Base-by-base conservation (phyloP, 2,113 vertebrate species). In the Amblyornis subalaris region DNA sequence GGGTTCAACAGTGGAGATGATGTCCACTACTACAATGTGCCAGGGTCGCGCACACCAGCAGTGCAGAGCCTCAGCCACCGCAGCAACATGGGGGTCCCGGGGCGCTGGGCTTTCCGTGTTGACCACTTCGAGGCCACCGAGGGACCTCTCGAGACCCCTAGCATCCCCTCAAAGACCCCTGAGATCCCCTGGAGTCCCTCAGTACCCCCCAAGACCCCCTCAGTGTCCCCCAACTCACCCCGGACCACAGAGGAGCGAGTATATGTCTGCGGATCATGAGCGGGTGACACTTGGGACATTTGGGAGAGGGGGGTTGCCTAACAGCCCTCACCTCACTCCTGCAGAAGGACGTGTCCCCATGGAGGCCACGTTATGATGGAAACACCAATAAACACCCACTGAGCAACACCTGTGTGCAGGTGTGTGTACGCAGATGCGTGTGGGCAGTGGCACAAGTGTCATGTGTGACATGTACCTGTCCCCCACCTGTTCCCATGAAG, bases 61-160 rank as follows among this genome's bases (percentile, higher is more conserved):
- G 75, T 93, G 26, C 38, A 89, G 50, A 15, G 3, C 7, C 66
- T 95, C n/a, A 12, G 4, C 24, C 48, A 3, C 7, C 76, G 44
- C 14, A 94, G 76, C 85, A 97, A 96, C 22, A 7, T 96, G 5
- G 84, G 80, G 11, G 4, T 74, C 10, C 73, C 38, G 0, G 95
- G 94, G 11, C 44, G 76, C 31, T 96, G 93, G 91, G 45, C 76
- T 57, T 96, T 96, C 74, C 35, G 50, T 12, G 90, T 92, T 0
- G 87, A 96, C 10, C 7, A 54, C 3, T 90, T 83, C 2, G 21
- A 25, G 22, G 61, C 82, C 53, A 87, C 69, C 5, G 89, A 51
- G 44, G 42, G 20, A 33, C 85, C 84, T 31, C 90, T 65, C 0
- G 22, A 36, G 60, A 58, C 67, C 4, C 21, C 51, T 57, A 31